Conservation (phyloP, 1,140 invertebrate species). For the Babylonia areolata region DNA sequence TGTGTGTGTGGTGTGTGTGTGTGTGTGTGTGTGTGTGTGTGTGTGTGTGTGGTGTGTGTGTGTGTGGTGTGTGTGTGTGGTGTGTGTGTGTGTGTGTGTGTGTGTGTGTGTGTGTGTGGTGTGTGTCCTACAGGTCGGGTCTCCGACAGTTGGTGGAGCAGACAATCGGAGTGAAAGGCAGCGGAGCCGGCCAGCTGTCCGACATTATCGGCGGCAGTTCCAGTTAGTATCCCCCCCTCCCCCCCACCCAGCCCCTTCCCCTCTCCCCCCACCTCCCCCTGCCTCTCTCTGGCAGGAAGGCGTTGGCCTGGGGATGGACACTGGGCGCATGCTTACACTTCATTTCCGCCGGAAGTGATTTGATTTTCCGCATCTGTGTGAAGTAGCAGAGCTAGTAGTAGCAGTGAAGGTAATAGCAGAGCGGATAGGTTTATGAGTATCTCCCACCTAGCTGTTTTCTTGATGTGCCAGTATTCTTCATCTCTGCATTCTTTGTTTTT, state of each 20-base stretch:
- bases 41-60: neutral
- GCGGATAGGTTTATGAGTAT: too few species aligned
- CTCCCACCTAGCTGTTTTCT: too few species aligned
- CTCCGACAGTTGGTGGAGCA: constrained; percentile 33
- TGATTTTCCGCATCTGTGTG: neutral
- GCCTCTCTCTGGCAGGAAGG: neutral
- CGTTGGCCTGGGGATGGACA: neutral
- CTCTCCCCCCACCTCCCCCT: neutral
- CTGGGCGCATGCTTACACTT: neutral
- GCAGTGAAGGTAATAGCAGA: too few species aligned
- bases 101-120: neutral
- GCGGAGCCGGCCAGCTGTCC: constrained; percentile 22
- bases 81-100: neutral
- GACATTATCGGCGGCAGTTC: constrained; percentile 24
- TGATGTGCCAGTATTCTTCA: too few species aligned
- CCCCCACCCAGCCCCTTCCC: neutral
- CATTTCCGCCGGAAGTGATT: neutral
- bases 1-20: neutral
- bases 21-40: neutral
- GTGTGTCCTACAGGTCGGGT: constrained; percentile 9
- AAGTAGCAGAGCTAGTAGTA: too few species aligned
- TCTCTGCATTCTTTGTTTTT: too few species aligned
- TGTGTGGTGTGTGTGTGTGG: neutral
- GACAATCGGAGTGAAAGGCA: constrained; percentile 5
- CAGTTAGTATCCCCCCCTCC: constrained; percentile 31